Evolutionary conservation across 2,888 invertebrate species (phyloP), one percentile per base, ranked within the genome.

Genomic region (Cryptus armator): DNA sequence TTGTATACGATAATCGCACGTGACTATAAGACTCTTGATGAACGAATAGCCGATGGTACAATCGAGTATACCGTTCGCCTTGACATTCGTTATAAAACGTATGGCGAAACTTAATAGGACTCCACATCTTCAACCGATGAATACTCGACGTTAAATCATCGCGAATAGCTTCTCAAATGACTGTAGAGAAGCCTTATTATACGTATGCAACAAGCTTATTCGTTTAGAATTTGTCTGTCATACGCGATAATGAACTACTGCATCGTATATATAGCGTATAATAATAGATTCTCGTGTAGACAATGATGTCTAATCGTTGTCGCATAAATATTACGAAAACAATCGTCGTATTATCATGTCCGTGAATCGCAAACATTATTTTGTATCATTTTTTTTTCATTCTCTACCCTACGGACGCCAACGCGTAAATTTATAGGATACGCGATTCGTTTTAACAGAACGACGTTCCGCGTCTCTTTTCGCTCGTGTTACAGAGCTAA

Each of bases 401-500:
- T 43, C 16, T 37, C 37, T 0, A 16, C 4, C 32, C 7, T 7
- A 24, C 24, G 16, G 10, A 1, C 37, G 37, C 6, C 16, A 66
- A 6, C 44, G 62, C n/a, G 12, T n/a, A 16, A n/a, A 46, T 9
- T 14, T 29, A 43, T 10, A 59, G 68, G 51, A 48, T 66, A 24
- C 72, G 64, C 46, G 72, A 70, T 48, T 66, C 66, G 81, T 67
- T 74, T 78, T 70, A 78, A 81, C 59, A 82, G 43, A 66, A 59
- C 19, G 24, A 19, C 24, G 12, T 12, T 76, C n/a, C 76, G 51
- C 48, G 16, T 77, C 66, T 67, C 68, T 71, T 62, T 44, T 62
- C 48, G 12, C 9, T 59, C 37, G 67, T 66, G 43, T 70, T 53
- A 24, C 84, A 87, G 81, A 81, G 79, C 79, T 78, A 78, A 87